Evolutionary conservation across 2,113 vertebrate species (phyloP), one percentile per base, ranked within the genome.

Genomic region (Ibidorhyncha struthersii): DNA sequence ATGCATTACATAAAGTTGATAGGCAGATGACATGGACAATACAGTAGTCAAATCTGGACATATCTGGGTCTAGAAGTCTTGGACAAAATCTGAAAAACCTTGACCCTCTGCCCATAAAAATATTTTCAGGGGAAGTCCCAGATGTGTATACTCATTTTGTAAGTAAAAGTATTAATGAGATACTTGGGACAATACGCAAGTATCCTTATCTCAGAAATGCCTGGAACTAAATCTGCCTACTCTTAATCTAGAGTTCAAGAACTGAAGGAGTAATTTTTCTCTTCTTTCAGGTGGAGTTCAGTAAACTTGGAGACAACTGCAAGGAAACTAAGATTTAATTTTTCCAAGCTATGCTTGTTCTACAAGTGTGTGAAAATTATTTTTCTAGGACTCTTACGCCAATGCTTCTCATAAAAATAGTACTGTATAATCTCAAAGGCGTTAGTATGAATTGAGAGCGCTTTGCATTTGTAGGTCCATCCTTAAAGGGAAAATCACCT

Each of bases 141-240:
- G 43, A 59, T 55, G 9, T 73, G 9, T 59, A 58, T 22, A 72
- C 40, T 61, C 10, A 47, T 77, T 82, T 59, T 85, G 16, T 63
- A 78, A 86, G 52, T 82, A 30, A 29, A 86, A 91, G 29, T 73
- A 58, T 67, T 67, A 62, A 59, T 6, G 14, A 55, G 53, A 25
- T 59, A 63, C 0, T 1, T 2, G 1, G 25, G 79, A 74, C 4
- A 74, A 65, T 29, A 40, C 2, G 1, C 32, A 79, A 83, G 36
- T 36, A 50, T 49, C 13, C 50, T 70, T 70, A 66, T 52, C 40
- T 71, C 32, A 47, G 65, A 86, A 65, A 66, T 52, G 19, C 32
- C 53, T 25, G 20, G 38, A 86, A 89, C 12, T 65, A 36, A 65
- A 79, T 8, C 27, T 83, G 18, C 11, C n/a, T 18, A 5, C 15